A percentile compares a stretch with the other conserved stretches of the same genome.
phyloP scores from a whole-genome alignment of 2,888 invertebrate genomes.

The Dynastes maya region DNA sequence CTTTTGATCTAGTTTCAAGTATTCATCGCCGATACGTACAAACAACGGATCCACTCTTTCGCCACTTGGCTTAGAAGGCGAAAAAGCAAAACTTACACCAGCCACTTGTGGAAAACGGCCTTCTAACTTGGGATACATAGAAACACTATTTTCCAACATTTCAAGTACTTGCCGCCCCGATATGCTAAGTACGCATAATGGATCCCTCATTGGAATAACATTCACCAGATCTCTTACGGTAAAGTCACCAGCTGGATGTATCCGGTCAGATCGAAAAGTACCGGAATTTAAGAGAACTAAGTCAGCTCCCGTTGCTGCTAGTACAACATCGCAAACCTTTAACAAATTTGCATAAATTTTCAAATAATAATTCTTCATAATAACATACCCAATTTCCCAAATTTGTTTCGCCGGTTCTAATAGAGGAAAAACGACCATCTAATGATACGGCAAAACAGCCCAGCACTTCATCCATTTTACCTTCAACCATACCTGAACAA shows the following conservation, averaged over 20 bases:
- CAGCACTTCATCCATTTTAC: constrained; percentile 87
- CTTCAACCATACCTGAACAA: constrained; percentile 80
- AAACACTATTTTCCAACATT: constrained; percentile 88
- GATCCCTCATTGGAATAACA: constrained; percentile 90
- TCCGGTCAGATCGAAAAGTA: constrained; percentile 85
- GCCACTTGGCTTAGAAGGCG: constrained; percentile 80
- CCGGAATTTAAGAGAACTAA: constrained; percentile 90
- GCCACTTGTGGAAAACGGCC: constrained; percentile 92
- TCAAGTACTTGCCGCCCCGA: constrained; percentile 79
- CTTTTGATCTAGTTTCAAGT: constrained; percentile 79
- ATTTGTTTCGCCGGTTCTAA: constrained; percentile 90
- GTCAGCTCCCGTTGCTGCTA: constrained; percentile 90
- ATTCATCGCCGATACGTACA: constrained; percentile 89
- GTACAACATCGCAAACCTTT: constrained; percentile 82
- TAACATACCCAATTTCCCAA: constrained; percentile 82
- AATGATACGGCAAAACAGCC: constrained; percentile 90
- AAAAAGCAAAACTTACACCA: constrained; percentile 84
- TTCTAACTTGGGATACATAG: constrained; percentile 89
- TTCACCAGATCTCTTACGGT: constrained; percentile 87
- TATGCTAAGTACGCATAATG: constrained; percentile 83
- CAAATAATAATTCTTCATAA: background rate
- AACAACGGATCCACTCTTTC: constrained; percentile 80
- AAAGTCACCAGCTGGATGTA: constrained; percentile 89
- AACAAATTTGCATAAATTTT: constrained; percentile 25
- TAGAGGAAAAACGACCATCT: constrained; percentile 87